Conservation (phyloP, 1,140 invertebrate species). For the Trachelipus rathkii region DNA sequence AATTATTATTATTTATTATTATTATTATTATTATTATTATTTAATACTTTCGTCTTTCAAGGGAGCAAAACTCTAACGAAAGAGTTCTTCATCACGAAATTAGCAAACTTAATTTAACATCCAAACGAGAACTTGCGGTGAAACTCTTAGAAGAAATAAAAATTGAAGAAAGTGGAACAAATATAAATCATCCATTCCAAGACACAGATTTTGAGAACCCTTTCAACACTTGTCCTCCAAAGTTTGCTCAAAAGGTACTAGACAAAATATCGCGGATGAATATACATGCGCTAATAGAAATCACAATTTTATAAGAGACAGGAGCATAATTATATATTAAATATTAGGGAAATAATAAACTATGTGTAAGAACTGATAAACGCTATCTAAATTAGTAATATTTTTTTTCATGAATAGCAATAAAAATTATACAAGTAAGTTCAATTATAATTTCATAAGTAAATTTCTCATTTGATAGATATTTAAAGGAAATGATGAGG, state of each 20-base stretch:
- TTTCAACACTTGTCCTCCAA: slow-evolving; percentile 30
- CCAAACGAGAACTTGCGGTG: slow-evolving; percentile 23
- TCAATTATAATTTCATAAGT: too few relatives aligned
- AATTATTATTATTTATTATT: slow-evolving; percentile 1
- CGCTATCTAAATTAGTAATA: too few relatives aligned
- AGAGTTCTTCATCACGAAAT: slow-evolving; percentile 31
- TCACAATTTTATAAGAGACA: too few relatives aligned
- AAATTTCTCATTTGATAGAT: not conserved
- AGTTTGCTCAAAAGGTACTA: slow-evolving; percentile 12
- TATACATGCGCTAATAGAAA: too few relatives aligned
- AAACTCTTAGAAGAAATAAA: slow-evolving; percentile 16
- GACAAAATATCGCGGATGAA: too few relatives aligned
- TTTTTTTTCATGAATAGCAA: too few relatives aligned
- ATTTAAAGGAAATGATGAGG: slow-evolving; percentile 24
- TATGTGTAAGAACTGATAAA: too few relatives aligned
- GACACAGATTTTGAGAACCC: slow-evolving; percentile 40
- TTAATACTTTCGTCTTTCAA: not conserved
- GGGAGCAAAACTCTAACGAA: slow-evolving; percentile 28
- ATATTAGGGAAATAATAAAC: too few relatives aligned
- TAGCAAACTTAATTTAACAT: slow-evolving; percentile 18
- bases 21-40: not conserved
- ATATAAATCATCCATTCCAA: slow-evolving; percentile 26
- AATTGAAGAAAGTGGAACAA: slow-evolving; percentile 6
- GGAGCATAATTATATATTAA: too few relatives aligned
- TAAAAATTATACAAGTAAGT: too few relatives aligned